Conservation (phyloP, 2,888 invertebrate genomes). For the Chalcis sispes region DNA sequence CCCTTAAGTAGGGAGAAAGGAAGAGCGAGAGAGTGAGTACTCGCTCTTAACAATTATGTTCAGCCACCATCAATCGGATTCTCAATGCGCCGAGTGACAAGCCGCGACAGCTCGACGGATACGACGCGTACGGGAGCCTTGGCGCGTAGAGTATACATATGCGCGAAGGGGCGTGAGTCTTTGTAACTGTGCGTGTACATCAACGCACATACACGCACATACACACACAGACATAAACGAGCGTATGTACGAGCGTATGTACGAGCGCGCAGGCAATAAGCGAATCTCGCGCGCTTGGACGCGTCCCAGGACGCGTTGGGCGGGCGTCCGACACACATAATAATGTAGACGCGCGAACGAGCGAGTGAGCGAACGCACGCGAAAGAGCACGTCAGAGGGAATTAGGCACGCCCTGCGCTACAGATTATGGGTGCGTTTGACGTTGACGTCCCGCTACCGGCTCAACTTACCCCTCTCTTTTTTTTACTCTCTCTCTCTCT, state of each 20-base stretch:
- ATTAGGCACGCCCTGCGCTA: constrained; percentile 64
- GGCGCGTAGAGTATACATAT: constrained; percentile 2
- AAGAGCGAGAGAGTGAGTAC: neutral
- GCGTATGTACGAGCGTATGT: no score
- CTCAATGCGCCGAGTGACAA: constrained; percentile 54
- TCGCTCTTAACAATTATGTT: constrained; percentile 51
- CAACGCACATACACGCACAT: neutral
- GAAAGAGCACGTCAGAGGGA: constrained; percentile 67
- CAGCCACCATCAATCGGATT: constrained; percentile 51
- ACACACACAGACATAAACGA: neutral
- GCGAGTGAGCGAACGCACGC: constrained; percentile 59
- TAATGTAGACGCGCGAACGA: constrained; percentile 62
- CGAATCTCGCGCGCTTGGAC: constrained; percentile 44
- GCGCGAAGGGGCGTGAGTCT: no score
- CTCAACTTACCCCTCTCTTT: constrained; percentile 28
- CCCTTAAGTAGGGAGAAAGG: constrained; percentile 6
- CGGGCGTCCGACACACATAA: constrained; percentile 60
- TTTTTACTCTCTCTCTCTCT: neutral
- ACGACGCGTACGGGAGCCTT: constrained; percentile 7
- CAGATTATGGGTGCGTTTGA: constrained; percentile 65
- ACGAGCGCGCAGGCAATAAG: neutral
- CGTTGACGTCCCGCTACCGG: constrained; percentile 59
- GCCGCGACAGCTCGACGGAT: constrained; percentile 47
- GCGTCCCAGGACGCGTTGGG: constrained; percentile 52
- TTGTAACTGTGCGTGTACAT: neutral